Percentiles rank a stretch among this genome's conserved stretches.
Conservation (phyloP, 2,888 invertebrate genomes). For the Tromatobia lineatoria region DNA sequence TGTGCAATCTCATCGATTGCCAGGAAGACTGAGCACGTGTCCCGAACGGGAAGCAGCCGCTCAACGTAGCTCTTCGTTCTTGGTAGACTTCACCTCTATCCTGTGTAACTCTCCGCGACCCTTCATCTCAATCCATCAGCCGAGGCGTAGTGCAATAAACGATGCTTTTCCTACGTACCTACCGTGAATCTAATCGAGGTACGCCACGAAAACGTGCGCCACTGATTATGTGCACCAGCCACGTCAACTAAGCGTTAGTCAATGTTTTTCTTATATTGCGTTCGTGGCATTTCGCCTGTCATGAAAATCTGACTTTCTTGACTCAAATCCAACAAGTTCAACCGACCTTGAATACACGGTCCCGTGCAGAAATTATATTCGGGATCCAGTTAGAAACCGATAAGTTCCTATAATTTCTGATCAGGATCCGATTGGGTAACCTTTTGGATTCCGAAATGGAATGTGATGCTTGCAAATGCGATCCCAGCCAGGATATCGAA, state of each 20-base stretch:
- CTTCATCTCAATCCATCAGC: conserved; percentile 68
- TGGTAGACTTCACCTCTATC: conserved; percentile 28
- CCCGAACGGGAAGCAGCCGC: conserved; percentile 56
- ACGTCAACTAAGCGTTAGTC: conserved; percentile 56
- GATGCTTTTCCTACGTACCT: conserved; percentile 53
- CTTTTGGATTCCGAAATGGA: too few relatives aligned
- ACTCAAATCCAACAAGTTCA: too few relatives aligned
- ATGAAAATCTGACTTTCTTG: background rate
- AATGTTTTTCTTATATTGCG: conserved; percentile 8
- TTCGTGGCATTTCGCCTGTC: background rate
- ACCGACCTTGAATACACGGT: too few relatives aligned
- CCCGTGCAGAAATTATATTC: too few relatives aligned
- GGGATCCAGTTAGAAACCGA: too few relatives aligned
- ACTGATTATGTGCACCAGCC: conserved; percentile 45
- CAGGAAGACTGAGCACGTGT: conserved; percentile 55
- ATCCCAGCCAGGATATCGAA: too few relatives aligned
- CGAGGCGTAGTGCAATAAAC: conserved; percentile 61
- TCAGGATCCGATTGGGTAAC: too few relatives aligned
- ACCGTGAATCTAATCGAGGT: conserved; percentile 67
- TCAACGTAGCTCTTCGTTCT: conserved; percentile 41
- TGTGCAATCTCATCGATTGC: conserved; percentile 66
- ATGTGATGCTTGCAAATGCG: too few relatives aligned
- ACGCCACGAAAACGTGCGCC: conserved; percentile 64
- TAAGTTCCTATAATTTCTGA: too few relatives aligned
- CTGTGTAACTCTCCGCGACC: conserved; percentile 45